These are phyloP conservation scores for Melanargia galathea DNA, from an alignment of 2,888 invertebrate species.

Conservation along the genomic window DNA sequence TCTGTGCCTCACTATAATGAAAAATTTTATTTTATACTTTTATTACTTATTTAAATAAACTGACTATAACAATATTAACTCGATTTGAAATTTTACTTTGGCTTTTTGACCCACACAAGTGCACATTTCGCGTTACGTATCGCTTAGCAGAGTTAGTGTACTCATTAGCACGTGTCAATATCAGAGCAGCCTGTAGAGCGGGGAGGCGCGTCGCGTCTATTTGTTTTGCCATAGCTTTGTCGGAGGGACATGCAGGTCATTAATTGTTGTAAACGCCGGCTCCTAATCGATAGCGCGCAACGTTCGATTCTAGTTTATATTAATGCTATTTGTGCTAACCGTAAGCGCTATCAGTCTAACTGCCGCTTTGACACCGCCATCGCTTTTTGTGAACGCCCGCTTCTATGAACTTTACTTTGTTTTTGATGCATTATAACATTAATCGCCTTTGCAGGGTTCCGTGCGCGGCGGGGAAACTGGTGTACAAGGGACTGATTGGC, in stretches of 20 bases:
- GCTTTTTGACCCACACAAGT: too few relatives aligned
- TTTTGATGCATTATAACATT: constrained; percentile 17
- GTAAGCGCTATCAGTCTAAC: constrained; percentile 46
- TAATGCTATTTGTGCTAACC: constrained; percentile 80
- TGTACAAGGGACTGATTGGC: background rate
- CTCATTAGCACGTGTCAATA: constrained; percentile 35
- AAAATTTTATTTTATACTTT: too few relatives aligned
- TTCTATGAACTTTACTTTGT: constrained; percentile 8
- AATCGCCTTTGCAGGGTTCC: background rate
- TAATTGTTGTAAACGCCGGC: constrained; percentile 81
- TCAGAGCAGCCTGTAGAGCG: constrained; percentile 62
- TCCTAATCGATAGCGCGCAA: constrained; percentile 80
- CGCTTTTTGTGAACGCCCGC: constrained; percentile 36
- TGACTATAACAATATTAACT: background rate
- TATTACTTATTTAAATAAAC: background rate
- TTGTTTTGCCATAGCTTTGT: constrained; percentile 82
- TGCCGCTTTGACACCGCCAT: constrained; percentile 42
- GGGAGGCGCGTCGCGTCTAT: constrained; percentile 77
- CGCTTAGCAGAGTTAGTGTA: background rate
- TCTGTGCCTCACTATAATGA: too few relatives aligned
- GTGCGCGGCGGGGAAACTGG: background rate
- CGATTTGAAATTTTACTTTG: background rate
- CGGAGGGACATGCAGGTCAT: constrained; percentile 82
- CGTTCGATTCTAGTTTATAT: constrained; percentile 82
- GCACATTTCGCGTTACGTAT: background rate